These are phyloP conservation scores for Myotis daubentonii DNA, from an alignment of 2,797 vertebrate genomes.

Conservation along the genomic window DNA sequence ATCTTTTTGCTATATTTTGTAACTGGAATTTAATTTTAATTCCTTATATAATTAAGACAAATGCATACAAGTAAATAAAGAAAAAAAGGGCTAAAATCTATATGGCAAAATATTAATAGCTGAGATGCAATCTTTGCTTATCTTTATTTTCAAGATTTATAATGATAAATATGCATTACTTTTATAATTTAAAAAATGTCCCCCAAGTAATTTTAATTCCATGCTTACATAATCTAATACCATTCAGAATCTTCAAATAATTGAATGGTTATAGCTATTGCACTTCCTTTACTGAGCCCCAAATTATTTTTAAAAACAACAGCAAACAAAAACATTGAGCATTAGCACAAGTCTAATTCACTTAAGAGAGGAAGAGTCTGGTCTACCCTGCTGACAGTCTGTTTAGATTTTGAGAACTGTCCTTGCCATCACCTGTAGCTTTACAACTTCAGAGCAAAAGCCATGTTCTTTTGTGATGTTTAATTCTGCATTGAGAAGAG, in stretches of 20 bases:
- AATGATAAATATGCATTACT: neutral
- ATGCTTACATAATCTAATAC: neutral
- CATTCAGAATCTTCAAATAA: slow-evolving; percentile 44
- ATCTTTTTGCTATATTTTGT: neutral
- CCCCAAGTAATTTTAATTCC: slow-evolving; percentile 22
- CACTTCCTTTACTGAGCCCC: neutral
- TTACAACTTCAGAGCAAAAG: neutral
- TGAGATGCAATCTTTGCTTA: neutral
- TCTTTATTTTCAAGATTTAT: slow-evolving; percentile 15
- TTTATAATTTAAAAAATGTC: neutral
- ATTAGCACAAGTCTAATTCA: neutral
- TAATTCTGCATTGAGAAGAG: neutral
- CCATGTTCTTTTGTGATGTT: neutral
- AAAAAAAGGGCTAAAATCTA: neutral
- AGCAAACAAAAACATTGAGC: neutral
- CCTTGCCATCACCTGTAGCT: neutral
- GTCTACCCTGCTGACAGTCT: neutral
- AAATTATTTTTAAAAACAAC: slow-evolving; percentile 22
- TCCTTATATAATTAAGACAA: slow-evolving; percentile 38
- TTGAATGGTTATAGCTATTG: neutral
- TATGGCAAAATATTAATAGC: slow-evolving; percentile 18
- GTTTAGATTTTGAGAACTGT: neutral
- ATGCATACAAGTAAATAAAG: slow-evolving; percentile 13
- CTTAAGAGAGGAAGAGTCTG: neutral
- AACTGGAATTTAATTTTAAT: neutral